These are phyloP conservation scores for Cephalotes varians DNA, from an alignment of 2,888 invertebrate genomes.

Conservation along the genomic window DNA sequence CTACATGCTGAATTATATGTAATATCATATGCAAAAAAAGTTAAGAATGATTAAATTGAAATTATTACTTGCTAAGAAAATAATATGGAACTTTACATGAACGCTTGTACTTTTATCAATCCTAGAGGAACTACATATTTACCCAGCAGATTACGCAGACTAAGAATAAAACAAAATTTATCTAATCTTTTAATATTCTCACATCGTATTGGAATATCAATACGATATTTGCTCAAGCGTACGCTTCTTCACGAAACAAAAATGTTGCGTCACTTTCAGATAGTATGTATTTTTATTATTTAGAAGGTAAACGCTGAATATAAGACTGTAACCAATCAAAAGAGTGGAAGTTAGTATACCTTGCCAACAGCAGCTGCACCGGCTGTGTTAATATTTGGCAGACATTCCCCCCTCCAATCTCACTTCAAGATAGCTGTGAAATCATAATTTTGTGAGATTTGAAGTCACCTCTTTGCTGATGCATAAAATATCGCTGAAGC, in stretches of 20 bases:
- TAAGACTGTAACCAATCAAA: constrained; percentile 31
- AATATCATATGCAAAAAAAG: not conserved
- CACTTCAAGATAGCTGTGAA: constrained; percentile 61
- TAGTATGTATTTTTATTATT: constrained; percentile 27
- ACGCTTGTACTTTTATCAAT: not conserved
- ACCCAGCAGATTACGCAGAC: constrained; percentile 24
- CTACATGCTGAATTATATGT: not conserved
- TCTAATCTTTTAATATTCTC: constrained; percentile 71
- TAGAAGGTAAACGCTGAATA: not conserved
- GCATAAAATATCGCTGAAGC: not conserved
- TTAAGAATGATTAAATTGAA: not conserved
- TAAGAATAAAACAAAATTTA: constrained; percentile 65
- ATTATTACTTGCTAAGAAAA: not conserved
- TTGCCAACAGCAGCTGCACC: constrained; percentile 71
- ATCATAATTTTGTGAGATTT: constrained; percentile 55
- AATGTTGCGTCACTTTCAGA: not conserved
- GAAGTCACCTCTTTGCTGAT: constrained; percentile 34
- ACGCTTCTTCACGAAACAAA: constrained; percentile 7
- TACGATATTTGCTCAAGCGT: not conserved
- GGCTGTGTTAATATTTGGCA: constrained; percentile 79
- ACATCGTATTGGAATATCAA: constrained; percentile 36
- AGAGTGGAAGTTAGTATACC: not conserved
- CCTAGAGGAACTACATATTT: constrained; percentile 47
- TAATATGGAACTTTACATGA: constrained; percentile 10
- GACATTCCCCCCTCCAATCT: constrained; percentile 60